Percentiles rank a stretch among this genome's conserved stretches.
Conservation (phyloP, 2,888 invertebrate genomes). For the Meteorus colon region DNA sequence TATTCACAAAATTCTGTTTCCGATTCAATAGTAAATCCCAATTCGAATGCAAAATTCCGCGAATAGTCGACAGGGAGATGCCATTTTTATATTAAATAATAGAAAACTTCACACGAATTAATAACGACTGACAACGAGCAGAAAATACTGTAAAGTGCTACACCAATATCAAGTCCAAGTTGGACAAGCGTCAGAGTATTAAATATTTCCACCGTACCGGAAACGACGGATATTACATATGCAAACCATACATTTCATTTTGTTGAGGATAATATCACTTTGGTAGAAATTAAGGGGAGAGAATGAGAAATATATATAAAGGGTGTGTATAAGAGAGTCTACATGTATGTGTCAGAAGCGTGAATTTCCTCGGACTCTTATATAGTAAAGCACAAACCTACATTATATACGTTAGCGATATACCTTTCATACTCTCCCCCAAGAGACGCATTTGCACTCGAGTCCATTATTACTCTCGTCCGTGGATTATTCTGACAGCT, state of each 20-base stretch:
- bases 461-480: slow-evolving; percentile 65
- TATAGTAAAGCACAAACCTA: slow-evolving; percentile 53
- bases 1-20: too few relatives aligned
- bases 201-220: slow-evolving; percentile 45
- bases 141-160: background rate
- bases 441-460: slow-evolving; percentile 61
- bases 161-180: background rate
- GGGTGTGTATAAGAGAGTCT: slow-evolving; percentile 31
- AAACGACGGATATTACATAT: slow-evolving; percentile 53
- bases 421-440: slow-evolving; percentile 41
- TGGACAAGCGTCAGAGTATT: slow-evolving; percentile 20
- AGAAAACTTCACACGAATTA: background rate
- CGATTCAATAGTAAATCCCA: too few relatives aligned
- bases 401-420: slow-evolving; percentile 59
- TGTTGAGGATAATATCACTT: slow-evolving; percentile 57
- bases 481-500: slow-evolving; percentile 67
- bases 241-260: slow-evolving; percentile 58
- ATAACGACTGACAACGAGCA: background rate
- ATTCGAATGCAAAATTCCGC: too few relatives aligned
- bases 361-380: slow-evolving; percentile 1
- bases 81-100: too few relatives aligned
- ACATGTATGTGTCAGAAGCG: slow-evolving; percentile 30
- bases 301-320: background rate
- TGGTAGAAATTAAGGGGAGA: slow-evolving; percentile 11
- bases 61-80: too few relatives aligned